Conservation (phyloP, 2,888 invertebrate species). For the Acronicta leporina region DNA sequence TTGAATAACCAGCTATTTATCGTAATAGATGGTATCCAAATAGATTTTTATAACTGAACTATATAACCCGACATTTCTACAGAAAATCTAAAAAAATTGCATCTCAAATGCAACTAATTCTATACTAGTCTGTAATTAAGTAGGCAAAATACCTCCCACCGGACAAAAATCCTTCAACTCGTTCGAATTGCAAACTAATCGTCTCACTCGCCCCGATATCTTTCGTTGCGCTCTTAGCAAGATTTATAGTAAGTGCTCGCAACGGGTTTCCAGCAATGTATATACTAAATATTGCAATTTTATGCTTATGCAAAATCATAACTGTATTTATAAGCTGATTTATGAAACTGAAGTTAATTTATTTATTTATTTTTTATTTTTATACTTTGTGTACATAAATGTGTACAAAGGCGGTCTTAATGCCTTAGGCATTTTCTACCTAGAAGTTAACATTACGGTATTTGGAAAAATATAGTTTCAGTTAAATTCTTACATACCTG, state of each 20-base stretch:
- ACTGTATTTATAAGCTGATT: constrained; percentile 38
- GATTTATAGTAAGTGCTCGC: constrained; percentile 60
- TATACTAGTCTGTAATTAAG: constrained; percentile 28
- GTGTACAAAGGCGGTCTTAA: too few relatives aligned
- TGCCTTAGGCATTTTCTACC: too few relatives aligned
- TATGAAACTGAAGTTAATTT: constrained; percentile 1
- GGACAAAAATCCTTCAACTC: constrained; percentile 54
- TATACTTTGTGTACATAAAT: too few relatives aligned
- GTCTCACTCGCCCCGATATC: constrained; percentile 46
- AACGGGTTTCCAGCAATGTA: constrained; percentile 47
- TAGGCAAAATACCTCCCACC: constrained; percentile 24
- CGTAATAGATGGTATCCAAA: too few relatives aligned
- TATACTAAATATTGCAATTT: constrained; percentile 50
- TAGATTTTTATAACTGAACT: too few relatives aligned
- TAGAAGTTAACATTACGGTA: too few relatives aligned
- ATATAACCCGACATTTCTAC: too few relatives aligned
- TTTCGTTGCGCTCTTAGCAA: constrained; percentile 45
- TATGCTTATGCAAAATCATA: constrained; percentile 39
- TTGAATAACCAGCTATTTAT: too few relatives aligned
- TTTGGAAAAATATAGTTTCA: too few relatives aligned
- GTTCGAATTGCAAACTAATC: constrained; percentile 64
- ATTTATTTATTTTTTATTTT: too few relatives aligned
- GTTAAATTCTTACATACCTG: too few relatives aligned
- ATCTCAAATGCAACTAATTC: neutral
- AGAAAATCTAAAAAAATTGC: neutral